phyloP scores from a whole-genome alignment of 2,113 vertebrate genomes.

The Neodon shergylaensis region DNA sequence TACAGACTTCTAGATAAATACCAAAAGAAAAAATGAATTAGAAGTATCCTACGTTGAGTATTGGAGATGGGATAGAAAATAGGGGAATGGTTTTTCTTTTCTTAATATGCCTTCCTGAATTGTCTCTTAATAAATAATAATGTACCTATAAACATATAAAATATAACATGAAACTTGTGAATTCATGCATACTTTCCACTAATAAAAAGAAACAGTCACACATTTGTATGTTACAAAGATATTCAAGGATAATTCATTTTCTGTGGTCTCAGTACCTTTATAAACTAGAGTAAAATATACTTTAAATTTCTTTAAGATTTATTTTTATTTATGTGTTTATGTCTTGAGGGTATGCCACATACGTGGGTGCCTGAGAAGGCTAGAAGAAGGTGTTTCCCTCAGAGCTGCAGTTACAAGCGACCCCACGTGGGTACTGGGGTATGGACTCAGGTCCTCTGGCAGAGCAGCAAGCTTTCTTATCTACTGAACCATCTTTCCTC shows the following conservation, averaged over 20 bases:
- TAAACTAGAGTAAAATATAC: slow-evolving; percentile 21
- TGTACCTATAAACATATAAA: not conserved
- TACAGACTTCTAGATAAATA: not conserved
- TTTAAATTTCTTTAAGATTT: not conserved
- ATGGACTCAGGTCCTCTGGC: not conserved
- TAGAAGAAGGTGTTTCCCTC: not conserved
- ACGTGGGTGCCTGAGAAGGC: not conserved
- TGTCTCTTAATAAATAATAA: not conserved
- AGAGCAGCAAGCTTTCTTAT: not conserved
- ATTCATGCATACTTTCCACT: not conserved
- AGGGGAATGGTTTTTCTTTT: not conserved
- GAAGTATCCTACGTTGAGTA: slow-evolving; percentile 12
- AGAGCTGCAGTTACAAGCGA: not conserved
- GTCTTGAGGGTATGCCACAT: not conserved
- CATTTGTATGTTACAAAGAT: not conserved
- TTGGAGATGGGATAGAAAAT: not conserved
- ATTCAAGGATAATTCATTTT: slow-evolving; percentile 54
- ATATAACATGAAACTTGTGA: not conserved
- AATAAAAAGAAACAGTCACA: not conserved
- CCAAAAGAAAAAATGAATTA: not conserved
- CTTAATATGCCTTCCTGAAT: not conserved
- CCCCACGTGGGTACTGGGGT: not conserved
- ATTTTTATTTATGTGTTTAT: not conserved
- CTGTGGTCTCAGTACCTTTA: not conserved
- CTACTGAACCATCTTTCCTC: slow-evolving; percentile 58